Conservation (phyloP, 1,140 invertebrate genomes). For the Drosophila lacteicornis region DNA sequence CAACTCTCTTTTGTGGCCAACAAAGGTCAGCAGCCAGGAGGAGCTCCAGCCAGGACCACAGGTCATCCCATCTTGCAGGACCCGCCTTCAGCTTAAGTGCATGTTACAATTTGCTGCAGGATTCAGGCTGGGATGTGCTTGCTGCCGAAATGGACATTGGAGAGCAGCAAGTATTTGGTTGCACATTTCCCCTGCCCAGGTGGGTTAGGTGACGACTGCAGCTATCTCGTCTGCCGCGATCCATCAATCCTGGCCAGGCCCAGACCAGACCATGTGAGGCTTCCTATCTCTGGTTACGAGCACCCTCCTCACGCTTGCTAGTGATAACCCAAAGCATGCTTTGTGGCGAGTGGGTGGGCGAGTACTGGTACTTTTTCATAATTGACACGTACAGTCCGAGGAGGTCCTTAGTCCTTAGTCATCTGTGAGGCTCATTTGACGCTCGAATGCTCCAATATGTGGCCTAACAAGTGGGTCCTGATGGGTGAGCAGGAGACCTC, state of each 20-base stretch:
- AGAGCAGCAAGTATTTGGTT: slow-evolving; percentile 2
- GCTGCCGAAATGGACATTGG: not conserved
- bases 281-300: too few species aligned
- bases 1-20: slow-evolving; percentile 29
- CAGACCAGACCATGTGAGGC: too few species aligned
- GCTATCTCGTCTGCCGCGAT: too few species aligned
- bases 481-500: slow-evolving; percentile 42
- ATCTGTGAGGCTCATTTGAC: slow-evolving; percentile 47
- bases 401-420: too few species aligned
- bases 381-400: slow-evolving; percentile 32
- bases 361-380: slow-evolving; percentile 16
- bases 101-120: not conserved
- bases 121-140: too few species aligned
- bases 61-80: not conserved
- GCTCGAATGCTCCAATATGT: slow-evolving; percentile 48
- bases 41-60: not conserved
- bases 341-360: not conserved
- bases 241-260: too few species aligned
- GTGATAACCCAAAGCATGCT: slow-evolving; percentile 9
- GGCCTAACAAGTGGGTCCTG: slow-evolving; percentile 27
- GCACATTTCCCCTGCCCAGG: slow-evolving; percentile 1
- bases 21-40: slow-evolving; percentile 9
- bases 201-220: slow-evolving; percentile 1
- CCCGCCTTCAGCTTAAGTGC: not conserved
- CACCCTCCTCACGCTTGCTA: not conserved